phyloP scores from a whole-genome alignment of 1,140 invertebrate species.

The Cataglyphis hispanica region DNA sequence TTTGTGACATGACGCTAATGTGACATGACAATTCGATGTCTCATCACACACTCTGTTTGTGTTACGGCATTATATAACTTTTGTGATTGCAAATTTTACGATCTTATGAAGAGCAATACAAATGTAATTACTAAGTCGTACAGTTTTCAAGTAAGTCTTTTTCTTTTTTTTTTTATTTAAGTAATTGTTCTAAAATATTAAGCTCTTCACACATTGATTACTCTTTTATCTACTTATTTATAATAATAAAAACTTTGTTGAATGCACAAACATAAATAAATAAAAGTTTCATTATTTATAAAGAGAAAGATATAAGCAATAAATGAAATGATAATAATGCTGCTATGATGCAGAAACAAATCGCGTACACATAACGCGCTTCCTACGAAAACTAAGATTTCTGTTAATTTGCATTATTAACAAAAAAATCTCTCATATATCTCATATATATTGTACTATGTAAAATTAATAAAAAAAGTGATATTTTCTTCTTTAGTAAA shows the following conservation, averaged over 20 bases:
- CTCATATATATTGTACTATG: not conserved
- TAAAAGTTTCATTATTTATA: not conserved
- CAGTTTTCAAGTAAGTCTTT: not conserved
- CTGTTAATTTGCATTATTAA: not conserved
- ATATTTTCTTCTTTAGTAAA: not conserved
- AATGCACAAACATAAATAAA: not conserved
- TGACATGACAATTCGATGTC: conserved; percentile 43
- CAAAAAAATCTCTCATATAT: not conserved
- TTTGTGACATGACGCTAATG: conserved; percentile 27
- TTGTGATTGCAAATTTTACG: conserved; percentile 53
- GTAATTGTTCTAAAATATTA: not conserved
- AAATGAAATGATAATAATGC: not conserved
- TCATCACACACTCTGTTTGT: not conserved
- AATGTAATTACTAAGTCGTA: conserved; percentile 24
- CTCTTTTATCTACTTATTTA: not conserved
- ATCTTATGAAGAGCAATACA: conserved; percentile 19
- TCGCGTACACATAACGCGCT: not conserved
- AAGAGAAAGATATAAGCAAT: not conserved
- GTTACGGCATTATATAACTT: conserved; percentile 30
- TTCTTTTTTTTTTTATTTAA: not conserved
- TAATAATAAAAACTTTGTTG: not conserved
- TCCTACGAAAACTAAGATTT: too few relatives aligned
- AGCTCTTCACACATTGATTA: not conserved
- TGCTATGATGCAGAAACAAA: not conserved
- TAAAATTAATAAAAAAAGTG: not conserved